phyloP scores from a whole-genome alignment of 1,140 invertebrate genomes.

The Heliconius hewitsoni region DNA sequence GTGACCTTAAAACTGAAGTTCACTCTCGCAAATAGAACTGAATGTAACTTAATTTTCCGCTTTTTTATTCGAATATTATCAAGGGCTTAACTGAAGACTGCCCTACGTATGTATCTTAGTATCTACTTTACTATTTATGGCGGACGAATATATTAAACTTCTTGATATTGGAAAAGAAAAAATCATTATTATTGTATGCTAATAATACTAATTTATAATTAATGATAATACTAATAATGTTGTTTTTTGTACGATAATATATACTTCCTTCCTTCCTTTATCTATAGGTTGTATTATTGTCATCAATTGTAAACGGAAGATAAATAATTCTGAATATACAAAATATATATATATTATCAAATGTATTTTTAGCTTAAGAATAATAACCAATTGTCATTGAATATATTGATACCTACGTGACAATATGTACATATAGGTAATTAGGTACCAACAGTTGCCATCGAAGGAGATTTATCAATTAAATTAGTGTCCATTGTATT shows the following conservation, averaged over 20 bases:
- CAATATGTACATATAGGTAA: neutral
- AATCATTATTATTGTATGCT: too few species aligned
- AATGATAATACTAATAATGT: too few species aligned
- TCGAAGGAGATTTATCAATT: slow-evolving; percentile 44
- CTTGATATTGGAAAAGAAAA: too few species aligned
- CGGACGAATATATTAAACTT: neutral
- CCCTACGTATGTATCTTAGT: neutral
- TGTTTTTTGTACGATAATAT: neutral
- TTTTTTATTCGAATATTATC: neutral
- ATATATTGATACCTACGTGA: slow-evolving; percentile 8
- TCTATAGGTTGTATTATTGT: too few species aligned
- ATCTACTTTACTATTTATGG: neutral
- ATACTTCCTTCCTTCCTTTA: neutral
- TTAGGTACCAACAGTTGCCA: slow-evolving; percentile 23
- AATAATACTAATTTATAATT: too few species aligned
- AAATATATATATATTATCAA: neutral
- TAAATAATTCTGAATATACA: neutral
- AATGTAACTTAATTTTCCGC: slow-evolving; percentile 23
- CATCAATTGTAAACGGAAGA: neutral
- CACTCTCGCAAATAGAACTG: slow-evolving; percentile 13
- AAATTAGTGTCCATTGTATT: slow-evolving; percentile 49
- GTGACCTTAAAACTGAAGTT: slow-evolving; percentile 9
- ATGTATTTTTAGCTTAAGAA: neutral
- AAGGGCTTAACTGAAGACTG: neutral
- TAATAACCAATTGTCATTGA: neutral